Percentiles rank a stretch among this genome's conserved stretches.
phyloP scores from a whole-genome alignment of 2,113 vertebrate genomes.

The Pterophyllum scalare region DNA sequence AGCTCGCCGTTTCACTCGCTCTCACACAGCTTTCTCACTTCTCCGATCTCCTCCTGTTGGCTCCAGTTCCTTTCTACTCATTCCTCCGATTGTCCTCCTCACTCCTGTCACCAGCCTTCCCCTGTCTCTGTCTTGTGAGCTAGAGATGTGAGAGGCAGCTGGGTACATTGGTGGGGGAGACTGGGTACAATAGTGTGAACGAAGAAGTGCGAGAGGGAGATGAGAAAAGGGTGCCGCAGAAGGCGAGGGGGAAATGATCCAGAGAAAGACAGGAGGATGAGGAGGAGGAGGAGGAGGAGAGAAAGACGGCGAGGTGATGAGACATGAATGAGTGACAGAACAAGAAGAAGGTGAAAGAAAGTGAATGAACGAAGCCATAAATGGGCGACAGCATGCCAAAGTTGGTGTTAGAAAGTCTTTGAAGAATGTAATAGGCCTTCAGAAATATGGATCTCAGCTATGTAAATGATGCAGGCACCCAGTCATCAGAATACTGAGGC shows the following conservation, averaged over 20 bases:
- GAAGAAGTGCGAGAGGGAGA: background rate
- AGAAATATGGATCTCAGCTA: conserved; percentile 34
- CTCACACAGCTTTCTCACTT: conserved; percentile 35
- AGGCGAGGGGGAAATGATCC: background rate
- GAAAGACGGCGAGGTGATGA: conserved; percentile 11
- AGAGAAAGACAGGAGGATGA: background rate
- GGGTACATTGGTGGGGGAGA: conserved; percentile 30
- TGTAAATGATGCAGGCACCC: conserved; percentile 44
- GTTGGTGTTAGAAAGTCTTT: conserved; percentile 15
- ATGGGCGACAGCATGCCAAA: background rate
- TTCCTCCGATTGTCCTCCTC: conserved; percentile 11
- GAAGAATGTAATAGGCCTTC: background rate
- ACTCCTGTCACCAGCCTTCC: conserved; percentile 1
- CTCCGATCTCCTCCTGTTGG: conserved; percentile 44
- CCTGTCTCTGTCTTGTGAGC: conserved; percentile 47
- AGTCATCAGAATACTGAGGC: conserved; percentile 20
- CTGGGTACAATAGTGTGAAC: background rate
- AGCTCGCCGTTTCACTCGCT: conserved; percentile 36
- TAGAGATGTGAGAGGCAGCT: conserved; percentile 64
- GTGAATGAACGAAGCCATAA: background rate
- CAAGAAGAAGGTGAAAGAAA: background rate
- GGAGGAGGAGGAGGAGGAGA: background rate
- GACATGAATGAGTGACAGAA: background rate
- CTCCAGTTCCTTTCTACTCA: conserved; percentile 24
- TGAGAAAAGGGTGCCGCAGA: background rate